Evolutionary conservation across 2,113 vertebrate genomes (phyloP).

Genomic region (Salvelinus fontinalis): DNA sequence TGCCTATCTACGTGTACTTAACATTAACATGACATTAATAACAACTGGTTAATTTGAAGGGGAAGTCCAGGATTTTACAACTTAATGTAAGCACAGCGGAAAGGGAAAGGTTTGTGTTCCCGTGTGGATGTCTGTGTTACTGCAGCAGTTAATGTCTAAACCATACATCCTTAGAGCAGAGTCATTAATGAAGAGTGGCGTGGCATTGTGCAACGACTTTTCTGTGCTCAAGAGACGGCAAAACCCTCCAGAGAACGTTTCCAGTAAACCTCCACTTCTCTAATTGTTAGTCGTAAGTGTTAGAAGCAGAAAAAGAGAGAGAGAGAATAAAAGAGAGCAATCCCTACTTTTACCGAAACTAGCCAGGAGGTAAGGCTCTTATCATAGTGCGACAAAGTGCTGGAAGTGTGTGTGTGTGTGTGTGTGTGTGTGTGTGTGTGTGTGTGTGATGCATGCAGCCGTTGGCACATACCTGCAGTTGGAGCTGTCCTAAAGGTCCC

Average conservation of each 20-base stretch:
- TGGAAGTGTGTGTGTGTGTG: slow-evolving; percentile 5
- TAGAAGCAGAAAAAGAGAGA: not conserved
- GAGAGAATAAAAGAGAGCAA: slow-evolving; percentile 3
- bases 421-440: not conserved
- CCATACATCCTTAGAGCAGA: slow-evolving; percentile 5
- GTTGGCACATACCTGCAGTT: slow-evolving; percentile 66
- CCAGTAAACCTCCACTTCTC: slow-evolving; percentile 18
- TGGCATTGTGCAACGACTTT: not conserved
- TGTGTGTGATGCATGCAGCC: not conserved
- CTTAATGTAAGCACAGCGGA: not conserved
- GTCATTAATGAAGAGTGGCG: slow-evolving; percentile 1
- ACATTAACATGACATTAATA: too few species aligned
- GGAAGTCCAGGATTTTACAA: not conserved
- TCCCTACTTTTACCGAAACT: not conserved
- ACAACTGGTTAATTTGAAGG: too few species aligned
- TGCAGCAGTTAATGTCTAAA: not conserved
- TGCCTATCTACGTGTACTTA: too few species aligned
- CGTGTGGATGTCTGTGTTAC: not conserved
- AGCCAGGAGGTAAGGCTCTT: not conserved
- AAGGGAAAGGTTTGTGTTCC: not conserved
- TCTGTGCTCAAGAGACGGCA: slow-evolving; percentile 13
- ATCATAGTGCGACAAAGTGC: slow-evolving; percentile 11
- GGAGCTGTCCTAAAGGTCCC: slow-evolving; percentile 36
- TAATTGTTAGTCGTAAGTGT: slow-evolving; percentile 13
- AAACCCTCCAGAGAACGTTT: slow-evolving; percentile 16